Conservation (phyloP, 2,888 invertebrate genomes). For the Argynnis bischoffii region DNA sequence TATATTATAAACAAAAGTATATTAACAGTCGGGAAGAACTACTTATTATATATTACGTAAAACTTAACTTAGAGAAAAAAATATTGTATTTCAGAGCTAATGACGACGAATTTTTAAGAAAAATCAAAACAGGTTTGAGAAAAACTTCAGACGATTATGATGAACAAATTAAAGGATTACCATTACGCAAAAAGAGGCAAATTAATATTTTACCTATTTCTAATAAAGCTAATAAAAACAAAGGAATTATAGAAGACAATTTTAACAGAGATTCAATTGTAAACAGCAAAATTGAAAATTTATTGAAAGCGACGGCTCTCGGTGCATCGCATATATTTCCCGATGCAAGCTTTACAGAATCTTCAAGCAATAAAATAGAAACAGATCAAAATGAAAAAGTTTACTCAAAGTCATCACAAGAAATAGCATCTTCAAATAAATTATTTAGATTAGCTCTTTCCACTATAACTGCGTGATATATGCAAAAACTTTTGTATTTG, state of each 20-base stretch:
- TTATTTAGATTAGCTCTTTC: background rate
- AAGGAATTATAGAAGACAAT: conserved; percentile 1
- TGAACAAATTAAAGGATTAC: conserved; percentile 63
- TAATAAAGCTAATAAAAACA: background rate
- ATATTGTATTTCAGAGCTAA: conserved; percentile 31
- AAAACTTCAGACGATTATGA: conserved; percentile 60
- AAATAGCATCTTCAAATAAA: background rate
- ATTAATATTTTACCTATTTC: background rate
- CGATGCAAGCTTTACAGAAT: background rate
- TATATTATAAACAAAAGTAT: too few relatives aligned
- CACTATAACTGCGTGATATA: too few relatives aligned
- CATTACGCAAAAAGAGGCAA: conserved; percentile 55
- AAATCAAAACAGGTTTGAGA: conserved; percentile 34
- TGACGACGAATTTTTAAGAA: conserved; percentile 36
- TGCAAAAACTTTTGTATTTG: too few relatives aligned
- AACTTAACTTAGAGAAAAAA: background rate
- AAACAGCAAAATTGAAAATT: background rate
- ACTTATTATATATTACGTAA: background rate
- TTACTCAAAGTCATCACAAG: too few relatives aligned
- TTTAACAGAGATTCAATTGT: background rate
- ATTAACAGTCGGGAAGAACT: background rate
- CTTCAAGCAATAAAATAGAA: background rate
- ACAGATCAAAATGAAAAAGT: background rate
- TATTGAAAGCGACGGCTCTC: conserved; percentile 3
- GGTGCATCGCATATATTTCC: background rate